Conservation (phyloP, 2,113 vertebrate species). For the Anguilla rostrata region DNA sequence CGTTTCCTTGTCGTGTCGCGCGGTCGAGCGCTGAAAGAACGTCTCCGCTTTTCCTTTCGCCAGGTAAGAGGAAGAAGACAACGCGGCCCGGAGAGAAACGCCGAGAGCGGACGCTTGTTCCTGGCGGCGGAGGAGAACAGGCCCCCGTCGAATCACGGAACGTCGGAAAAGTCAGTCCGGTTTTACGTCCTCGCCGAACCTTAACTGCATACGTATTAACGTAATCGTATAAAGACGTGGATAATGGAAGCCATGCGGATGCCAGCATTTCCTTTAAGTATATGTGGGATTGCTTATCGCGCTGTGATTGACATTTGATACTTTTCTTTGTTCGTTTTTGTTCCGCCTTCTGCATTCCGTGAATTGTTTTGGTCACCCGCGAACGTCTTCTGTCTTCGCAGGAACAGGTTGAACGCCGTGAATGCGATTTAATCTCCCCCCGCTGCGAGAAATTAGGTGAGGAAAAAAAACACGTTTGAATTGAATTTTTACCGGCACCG, state of each 20-base stretch:
- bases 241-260: no score
- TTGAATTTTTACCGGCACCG: not conserved
- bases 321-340: not conserved
- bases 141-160: not conserved
- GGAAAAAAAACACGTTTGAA: not conserved
- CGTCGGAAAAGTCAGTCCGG: not conserved
- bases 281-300: no score
- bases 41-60: not conserved
- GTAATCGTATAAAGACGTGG: no score
- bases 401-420: not conserved
- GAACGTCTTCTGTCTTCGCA: not conserved
- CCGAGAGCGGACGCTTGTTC: not conserved
- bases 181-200: not conserved
- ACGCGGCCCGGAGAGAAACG: not conserved
- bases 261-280: no score
- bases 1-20: no score
- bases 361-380: not conserved
- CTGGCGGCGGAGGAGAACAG: not conserved
- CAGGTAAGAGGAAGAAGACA: not conserved
- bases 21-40: no score
- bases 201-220: not conserved
- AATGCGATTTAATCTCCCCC: not conserved
- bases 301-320: not conserved
- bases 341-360: not conserved
- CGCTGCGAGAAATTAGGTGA: not conserved